These are phyloP conservation scores for Falco rusticolus DNA, from an alignment of 2,797 vertebrate species.

Conservation along the genomic window DNA sequence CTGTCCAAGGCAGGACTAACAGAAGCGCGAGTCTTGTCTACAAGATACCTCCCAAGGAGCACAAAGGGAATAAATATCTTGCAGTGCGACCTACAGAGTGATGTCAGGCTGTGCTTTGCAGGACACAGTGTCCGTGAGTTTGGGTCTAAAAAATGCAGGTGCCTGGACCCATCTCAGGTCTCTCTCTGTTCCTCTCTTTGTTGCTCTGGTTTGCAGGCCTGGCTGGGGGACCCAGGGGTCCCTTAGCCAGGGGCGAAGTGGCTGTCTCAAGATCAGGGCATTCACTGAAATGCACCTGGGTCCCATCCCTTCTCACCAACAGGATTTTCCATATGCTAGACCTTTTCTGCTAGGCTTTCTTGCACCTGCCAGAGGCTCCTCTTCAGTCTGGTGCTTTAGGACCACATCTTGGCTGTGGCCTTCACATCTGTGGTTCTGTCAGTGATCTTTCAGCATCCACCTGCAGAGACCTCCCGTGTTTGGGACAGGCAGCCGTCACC, in stretches of 20 bases:
- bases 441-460: neutral
- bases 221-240: neutral
- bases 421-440: neutral
- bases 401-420: neutral
- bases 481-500: neutral
- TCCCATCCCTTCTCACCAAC: neutral
- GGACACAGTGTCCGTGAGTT: neutral
- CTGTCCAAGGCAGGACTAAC: neutral
- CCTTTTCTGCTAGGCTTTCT: neutral
- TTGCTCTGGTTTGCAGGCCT: neutral
- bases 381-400: neutral
- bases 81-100: neutral
- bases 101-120: neutral
- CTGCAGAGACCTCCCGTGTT: neutral
- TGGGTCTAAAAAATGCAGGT: neutral
- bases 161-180: neutral
- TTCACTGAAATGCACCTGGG: neutral
- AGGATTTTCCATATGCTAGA: neutral
- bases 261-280: neutral
- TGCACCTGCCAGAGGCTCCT: neutral
- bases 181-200: neutral
- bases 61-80: neutral
- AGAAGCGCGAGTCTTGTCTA: neutral
- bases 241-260: neutral
- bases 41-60: neutral